These are phyloP conservation scores for Catocala sponsa DNA, from an alignment of 2,888 invertebrate species.

Conservation along the genomic window DNA sequence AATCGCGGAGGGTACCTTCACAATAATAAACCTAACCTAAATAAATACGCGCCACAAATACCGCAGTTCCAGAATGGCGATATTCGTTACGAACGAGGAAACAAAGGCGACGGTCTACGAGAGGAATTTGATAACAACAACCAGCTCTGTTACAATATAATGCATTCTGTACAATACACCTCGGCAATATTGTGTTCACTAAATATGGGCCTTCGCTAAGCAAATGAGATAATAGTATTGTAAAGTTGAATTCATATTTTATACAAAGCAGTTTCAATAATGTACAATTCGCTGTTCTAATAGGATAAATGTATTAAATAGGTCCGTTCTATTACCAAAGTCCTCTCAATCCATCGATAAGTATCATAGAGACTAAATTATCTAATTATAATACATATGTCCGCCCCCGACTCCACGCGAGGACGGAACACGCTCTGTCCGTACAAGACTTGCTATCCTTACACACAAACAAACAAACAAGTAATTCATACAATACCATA, in stretches of 20 bases:
- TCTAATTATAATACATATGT: slow-evolving; percentile 53
- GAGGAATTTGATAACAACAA: slow-evolving; percentile 38
- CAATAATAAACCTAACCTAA: slow-evolving; percentile 54
- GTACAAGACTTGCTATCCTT: slow-evolving; percentile 53
- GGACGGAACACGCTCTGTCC: slow-evolving; percentile 44
- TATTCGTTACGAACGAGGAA: slow-evolving; percentile 47
- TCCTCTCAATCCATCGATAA: slow-evolving; percentile 41
- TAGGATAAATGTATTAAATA: slow-evolving; percentile 13
- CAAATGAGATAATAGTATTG: background rate
- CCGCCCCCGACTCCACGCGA: slow-evolving; percentile 28
- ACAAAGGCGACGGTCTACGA: slow-evolving; percentile 30
- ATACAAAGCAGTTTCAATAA: slow-evolving; percentile 25
- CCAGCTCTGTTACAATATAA: background rate
- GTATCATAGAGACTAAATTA: slow-evolving; percentile 50
- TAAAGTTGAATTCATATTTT: slow-evolving; percentile 17
- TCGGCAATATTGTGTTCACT: too few relatives aligned
- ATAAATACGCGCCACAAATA: slow-evolving; percentile 53
- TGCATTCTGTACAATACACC: background rate
- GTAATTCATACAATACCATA: slow-evolving; percentile 36
- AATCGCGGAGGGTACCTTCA: slow-evolving; percentile 56
- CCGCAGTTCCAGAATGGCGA: slow-evolving; percentile 39
- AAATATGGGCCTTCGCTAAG: too few relatives aligned
- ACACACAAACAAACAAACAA: slow-evolving; percentile 42
- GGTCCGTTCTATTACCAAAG: slow-evolving; percentile 32
- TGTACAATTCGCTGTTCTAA: background rate